These are phyloP conservation scores for Melospiza melodia DNA, from an alignment of 2,113 vertebrate species.

Conservation along the genomic window DNA sequence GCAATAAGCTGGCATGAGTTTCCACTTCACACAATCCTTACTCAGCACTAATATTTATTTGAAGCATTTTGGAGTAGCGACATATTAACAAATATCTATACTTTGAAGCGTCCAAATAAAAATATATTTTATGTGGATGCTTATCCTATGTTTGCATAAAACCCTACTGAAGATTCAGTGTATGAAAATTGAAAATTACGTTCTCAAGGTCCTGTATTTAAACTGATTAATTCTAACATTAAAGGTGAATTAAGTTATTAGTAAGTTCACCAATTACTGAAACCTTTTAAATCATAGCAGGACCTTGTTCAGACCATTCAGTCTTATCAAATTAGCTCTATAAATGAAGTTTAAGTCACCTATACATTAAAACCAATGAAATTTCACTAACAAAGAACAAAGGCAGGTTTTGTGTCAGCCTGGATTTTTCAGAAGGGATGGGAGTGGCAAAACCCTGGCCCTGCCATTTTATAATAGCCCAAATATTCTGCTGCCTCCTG, in stretches of 20 bases:
- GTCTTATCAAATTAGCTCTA: not conserved
- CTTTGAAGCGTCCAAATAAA: not conserved
- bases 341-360: not conserved
- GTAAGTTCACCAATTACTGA: not conserved
- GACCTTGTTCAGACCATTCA: not conserved
- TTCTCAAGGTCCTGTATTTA: not conserved
- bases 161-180: not conserved
- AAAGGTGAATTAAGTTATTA: not conserved
- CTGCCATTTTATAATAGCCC: not conserved
- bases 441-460: not conserved
- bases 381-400: not conserved
- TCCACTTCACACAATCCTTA: not conserved
- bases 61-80: not conserved
- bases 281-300: not conserved
- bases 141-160: not conserved
- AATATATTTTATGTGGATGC: not conserved
- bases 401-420: not conserved
- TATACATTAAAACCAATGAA: not conserved
- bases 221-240: not conserved
- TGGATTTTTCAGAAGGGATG: not conserved
- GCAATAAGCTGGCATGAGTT: not conserved
- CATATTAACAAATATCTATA: not conserved
- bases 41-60: not conserved
- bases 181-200: not conserved
- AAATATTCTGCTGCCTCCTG: not conserved